Base-by-base conservation (phyloP, 35 echinoderm and acorn worm species). In the Ophiothrix spiculata region DNA sequence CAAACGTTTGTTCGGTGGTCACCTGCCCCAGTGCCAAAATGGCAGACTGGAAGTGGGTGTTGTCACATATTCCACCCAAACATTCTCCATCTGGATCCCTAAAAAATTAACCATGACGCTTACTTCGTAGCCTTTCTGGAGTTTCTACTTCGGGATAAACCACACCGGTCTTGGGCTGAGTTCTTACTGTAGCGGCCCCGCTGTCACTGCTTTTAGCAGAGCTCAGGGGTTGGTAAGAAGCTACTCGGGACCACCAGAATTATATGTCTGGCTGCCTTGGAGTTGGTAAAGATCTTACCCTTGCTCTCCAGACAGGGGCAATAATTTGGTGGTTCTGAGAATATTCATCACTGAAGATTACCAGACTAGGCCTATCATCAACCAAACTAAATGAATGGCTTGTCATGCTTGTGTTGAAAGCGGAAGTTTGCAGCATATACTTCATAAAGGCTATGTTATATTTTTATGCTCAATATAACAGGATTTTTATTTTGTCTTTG, bases 41-140 rank as follows among this genome's bases (percentile, higher is more conserved):
- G 81, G 69, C 81, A 56, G 40, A 84, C 32, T 84, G 81, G 81
- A 84, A 84, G 81, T 36, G 54, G 42, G 81, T 84, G 81, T 36
- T 84, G 81, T 84, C 81, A 32, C 63, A 60, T 54, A 34, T 19
- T 0, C 11, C 35, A 6, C n/a, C n/a, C n/a, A 60, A 14, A 84
- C 4, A 54, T 23, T 60, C 37, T 84, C 54, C 81, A 15, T 2
- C 2, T 69, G 10, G 60, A 10, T 74, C n/a, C n/a, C n/a, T n/a
- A n/a, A n/a, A n/a, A n/a, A n/a, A n/a, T n/a, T 35, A 37, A 35
- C 3, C 21, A 38, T 12, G 13, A 40, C 56, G 81, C 81, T 74
- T 84, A 84, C 81, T 84, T 84, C 81, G 81, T 84, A 84, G 63
- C 81, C 81, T 60, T 84, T 60, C 63, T 32, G 21, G 35, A 60